phyloP scores from a whole-genome alignment of 2,888 invertebrate species.

The Synanthedon andrenaeformis region DNA sequence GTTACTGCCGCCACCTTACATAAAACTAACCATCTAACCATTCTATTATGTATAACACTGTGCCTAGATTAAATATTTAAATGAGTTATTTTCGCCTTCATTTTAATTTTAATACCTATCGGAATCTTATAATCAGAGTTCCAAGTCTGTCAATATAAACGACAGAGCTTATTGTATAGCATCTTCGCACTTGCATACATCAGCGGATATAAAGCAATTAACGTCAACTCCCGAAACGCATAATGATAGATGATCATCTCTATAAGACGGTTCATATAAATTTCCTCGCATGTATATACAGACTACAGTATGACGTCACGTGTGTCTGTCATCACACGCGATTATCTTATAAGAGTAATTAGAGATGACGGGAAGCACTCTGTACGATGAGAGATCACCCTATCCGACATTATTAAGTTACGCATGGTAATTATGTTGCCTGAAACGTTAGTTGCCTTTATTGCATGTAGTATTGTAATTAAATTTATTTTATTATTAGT shows the following conservation, averaged over 20 bases:
- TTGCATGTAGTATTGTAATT: neutral
- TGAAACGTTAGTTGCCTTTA: neutral
- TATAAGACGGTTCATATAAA: neutral
- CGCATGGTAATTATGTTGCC: conserved; percentile 4
- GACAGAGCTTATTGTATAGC: neutral
- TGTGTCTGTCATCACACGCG: conserved; percentile 8
- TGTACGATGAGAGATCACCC: conserved; percentile 10
- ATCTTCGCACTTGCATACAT: neutral
- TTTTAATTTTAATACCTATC: too few relatives aligned
- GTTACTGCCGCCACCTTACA: too few relatives aligned
- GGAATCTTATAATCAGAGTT: too few relatives aligned
- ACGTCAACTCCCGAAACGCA: conserved; percentile 17
- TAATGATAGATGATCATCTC: conserved; percentile 21
- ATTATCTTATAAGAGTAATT: conserved; percentile 10
- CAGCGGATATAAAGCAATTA: conserved; percentile 18
- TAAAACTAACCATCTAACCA: too few relatives aligned
- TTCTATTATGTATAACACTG: too few relatives aligned
- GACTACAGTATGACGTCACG: neutral
- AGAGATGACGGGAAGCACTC: neutral
- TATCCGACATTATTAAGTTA: conserved; percentile 13
- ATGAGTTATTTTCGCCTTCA: too few relatives aligned
- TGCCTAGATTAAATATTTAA: too few relatives aligned
- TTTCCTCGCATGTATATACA: neutral
- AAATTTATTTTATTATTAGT: neutral
- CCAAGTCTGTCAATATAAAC: too few relatives aligned